These are phyloP conservation scores for Dipodomys merriami DNA, from an alignment of 2,113 vertebrate species.

Conservation along the genomic window DNA sequence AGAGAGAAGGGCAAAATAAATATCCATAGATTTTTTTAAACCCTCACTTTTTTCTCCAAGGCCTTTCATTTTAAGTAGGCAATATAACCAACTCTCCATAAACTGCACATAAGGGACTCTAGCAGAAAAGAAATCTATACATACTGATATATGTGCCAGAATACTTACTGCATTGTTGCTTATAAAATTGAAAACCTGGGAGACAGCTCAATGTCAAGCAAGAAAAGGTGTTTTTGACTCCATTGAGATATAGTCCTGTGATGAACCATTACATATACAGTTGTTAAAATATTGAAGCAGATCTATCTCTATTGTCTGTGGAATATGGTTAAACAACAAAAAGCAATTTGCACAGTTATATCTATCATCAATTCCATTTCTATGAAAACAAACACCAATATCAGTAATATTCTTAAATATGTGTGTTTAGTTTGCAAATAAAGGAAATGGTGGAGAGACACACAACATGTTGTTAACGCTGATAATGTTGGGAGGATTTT, in stretches of 20 bases:
- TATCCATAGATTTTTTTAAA: background rate
- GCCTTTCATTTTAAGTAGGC: conserved; percentile 44
- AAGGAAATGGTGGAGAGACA: conserved; percentile 27
- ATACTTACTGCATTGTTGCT: conserved; percentile 1
- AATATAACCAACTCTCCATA: conserved; percentile 33
- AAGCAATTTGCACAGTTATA: conserved; percentile 15
- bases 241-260: background rate
- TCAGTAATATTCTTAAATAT: conserved; percentile 5
- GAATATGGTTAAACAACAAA: background rate
- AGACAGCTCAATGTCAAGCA: background rate
- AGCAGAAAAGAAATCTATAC: conserved; percentile 16
- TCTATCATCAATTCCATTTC: background rate
- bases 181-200: conserved; percentile 16
- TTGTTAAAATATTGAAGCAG: conserved; percentile 37
- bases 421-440: background rate
- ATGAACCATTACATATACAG: background rate
- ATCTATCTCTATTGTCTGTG: background rate
- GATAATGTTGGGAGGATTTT: conserved; percentile 17
- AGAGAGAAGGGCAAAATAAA: conserved; percentile 31
- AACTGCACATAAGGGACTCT: conserved; percentile 15
- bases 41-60: background rate
- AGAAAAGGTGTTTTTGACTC: background rate
- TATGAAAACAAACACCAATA: conserved; percentile 32
- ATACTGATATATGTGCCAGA: background rate
- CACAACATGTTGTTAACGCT: background rate